Conservation (phyloP, 1,140 invertebrate species). For the Drosophila lacertosa region DNA sequence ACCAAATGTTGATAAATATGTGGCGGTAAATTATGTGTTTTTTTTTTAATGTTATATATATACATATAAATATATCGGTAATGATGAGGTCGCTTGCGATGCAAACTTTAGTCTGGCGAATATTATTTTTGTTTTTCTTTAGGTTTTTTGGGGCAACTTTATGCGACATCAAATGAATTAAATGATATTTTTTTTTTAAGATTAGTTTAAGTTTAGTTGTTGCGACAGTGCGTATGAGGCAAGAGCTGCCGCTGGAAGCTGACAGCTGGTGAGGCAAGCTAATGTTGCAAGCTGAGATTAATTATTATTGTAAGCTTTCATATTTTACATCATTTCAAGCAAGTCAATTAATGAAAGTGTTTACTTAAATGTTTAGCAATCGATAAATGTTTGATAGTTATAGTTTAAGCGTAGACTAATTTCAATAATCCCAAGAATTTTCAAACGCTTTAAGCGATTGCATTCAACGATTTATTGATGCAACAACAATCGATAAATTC, state of each 20-base stretch:
- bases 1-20: conserved; percentile 43
- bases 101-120: neutral
- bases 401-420: too few relatives aligned
- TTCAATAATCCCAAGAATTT: too few relatives aligned
- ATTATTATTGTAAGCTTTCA: too few relatives aligned
- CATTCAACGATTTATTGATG: too few relatives aligned
- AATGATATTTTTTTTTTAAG: neutral
- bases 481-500: too few relatives aligned
- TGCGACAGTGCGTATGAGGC: neutral
- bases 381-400: too few relatives aligned
- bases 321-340: too few relatives aligned
- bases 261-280: too few relatives aligned
- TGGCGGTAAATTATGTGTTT: conserved; percentile 46
- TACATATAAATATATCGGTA: conserved; percentile 10
- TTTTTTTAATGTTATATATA: conserved; percentile 24
- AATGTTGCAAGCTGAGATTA: too few relatives aligned
- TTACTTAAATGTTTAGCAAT: too few relatives aligned
- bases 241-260: neutral
- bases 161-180: neutral
- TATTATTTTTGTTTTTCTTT: neutral
- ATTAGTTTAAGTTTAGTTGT: neutral
- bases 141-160: neutral
- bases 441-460: too few relatives aligned
- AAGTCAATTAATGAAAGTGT: too few relatives aligned
- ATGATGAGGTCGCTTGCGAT: neutral